phyloP scores from a whole-genome alignment of 1,140 invertebrate species.

The Drosophila athabasca region DNA sequence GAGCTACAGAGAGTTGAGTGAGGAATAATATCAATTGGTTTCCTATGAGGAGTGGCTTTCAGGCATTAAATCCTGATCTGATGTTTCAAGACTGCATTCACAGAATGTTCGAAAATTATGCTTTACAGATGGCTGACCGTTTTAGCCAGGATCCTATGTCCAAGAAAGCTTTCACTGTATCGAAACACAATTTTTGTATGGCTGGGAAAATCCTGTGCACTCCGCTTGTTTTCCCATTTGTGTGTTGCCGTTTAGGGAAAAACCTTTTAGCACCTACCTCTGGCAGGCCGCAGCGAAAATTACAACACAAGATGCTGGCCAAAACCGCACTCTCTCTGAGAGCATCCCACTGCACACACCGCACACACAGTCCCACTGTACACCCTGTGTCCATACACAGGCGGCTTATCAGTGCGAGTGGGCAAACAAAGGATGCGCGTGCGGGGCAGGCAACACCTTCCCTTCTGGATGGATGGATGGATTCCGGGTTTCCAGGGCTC shows the following conservation, averaged over 20 bases:
- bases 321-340: not conserved
- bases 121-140: not conserved
- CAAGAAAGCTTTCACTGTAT: not conserved
- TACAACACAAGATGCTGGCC: conserved; percentile 69
- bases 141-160: not conserved
- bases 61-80: no score
- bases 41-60: conserved; percentile 3
- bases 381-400: no score
- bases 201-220: conserved; percentile 13
- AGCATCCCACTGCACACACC: not conserved
- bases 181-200: conserved; percentile 1
- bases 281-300: conserved; percentile 57
- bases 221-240: not conserved
- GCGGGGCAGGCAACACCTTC: conserved; percentile 58
- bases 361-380: no score
- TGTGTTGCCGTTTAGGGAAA: conserved; percentile 34
- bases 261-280: conserved; percentile 74
- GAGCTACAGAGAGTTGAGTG: conserved; percentile 6
- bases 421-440: conserved; percentile 38
- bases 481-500: conserved; percentile 30
- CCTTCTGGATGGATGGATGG: not conserved
- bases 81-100: no score
- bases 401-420: conserved; percentile 6
- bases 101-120: not conserved
- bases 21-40: conserved; percentile 2